These are phyloP conservation scores for Spea multiplicata DNA, from an alignment of 2,113 vertebrate species.

Conservation along the genomic window DNA sequence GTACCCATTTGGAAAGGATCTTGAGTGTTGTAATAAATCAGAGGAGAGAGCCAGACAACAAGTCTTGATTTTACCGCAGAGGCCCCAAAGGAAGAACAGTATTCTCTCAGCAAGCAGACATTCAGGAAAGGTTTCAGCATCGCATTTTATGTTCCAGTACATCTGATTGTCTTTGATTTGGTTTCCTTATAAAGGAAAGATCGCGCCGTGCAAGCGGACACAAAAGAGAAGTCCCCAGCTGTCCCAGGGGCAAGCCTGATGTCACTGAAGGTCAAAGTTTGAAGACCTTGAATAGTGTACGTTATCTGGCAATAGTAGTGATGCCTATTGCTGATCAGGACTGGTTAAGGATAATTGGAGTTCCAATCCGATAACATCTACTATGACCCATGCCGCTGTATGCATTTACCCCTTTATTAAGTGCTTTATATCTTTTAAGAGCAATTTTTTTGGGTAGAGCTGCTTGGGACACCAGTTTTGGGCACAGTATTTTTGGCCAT, in stretches of 20 bases:
- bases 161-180: slow-evolving; percentile 30
- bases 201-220: not conserved
- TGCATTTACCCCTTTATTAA: too few relatives aligned
- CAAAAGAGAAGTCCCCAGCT: not conserved
- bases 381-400: too few relatives aligned
- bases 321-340: too few relatives aligned
- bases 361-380: too few relatives aligned
- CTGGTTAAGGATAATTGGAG: too few relatives aligned
- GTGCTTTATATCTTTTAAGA: too few relatives aligned
- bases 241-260: not conserved
- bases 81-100: slow-evolving; percentile 43
- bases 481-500: too few relatives aligned
- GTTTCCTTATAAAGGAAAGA: slow-evolving; percentile 13
- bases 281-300: too few relatives aligned
- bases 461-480: too few relatives aligned
- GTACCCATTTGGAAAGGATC: slow-evolving; percentile 25
- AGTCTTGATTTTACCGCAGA: slow-evolving; percentile 25
- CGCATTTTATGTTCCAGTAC: not conserved
- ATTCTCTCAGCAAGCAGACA: slow-evolving; percentile 1
- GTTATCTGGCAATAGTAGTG: too few relatives aligned
- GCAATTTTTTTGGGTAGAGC: too few relatives aligned
- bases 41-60: slow-evolving; percentile 24
- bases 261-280: not conserved
- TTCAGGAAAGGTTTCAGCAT: slow-evolving; percentile 9
- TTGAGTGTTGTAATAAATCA: slow-evolving; percentile 34